A percentile compares a stretch with the other conserved stretches of the same genome.
Evolutionary conservation across 2,797 vertebrate species (phyloP).

Genomic region (Ataeniobius toweri): DNA sequence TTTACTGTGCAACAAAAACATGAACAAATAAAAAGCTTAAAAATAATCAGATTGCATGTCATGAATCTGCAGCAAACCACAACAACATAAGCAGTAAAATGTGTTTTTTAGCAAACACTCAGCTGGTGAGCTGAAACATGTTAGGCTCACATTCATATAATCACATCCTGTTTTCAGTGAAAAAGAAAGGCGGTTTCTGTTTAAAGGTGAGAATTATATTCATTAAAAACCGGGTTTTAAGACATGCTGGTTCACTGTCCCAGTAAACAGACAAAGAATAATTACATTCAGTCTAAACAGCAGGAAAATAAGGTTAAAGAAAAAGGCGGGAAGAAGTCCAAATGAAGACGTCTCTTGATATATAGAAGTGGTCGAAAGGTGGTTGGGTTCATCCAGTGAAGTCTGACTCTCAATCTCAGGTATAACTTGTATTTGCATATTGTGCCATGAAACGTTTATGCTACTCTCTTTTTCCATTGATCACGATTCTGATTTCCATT

Average conservation of each 20-base stretch:
- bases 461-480: neutral
- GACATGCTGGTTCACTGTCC: conserved; percentile 2
- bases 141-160: neutral
- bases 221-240: neutral
- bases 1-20: conserved; percentile 6
- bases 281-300: neutral
- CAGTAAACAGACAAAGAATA: neutral
- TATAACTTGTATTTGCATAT: too few species aligned
- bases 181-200: neutral
- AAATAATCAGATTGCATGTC: conserved; percentile 1
- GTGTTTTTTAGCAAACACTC: neutral
- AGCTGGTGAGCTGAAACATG: neutral
- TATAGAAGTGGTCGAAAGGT: neutral
- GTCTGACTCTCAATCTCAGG: neutral
- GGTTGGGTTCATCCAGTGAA: neutral
- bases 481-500: neutral
- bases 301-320: neutral
- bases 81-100: neutral
- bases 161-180: neutral
- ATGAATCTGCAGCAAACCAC: conserved; percentile 20
- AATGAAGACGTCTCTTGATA: neutral
- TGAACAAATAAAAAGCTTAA: neutral
- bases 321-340: neutral
- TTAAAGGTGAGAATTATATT: neutral
- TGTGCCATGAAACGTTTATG: neutral